Evolutionary conservation across 1,140 invertebrate genomes (phyloP).

Genomic region (Hesperophylax magnus): DNA sequence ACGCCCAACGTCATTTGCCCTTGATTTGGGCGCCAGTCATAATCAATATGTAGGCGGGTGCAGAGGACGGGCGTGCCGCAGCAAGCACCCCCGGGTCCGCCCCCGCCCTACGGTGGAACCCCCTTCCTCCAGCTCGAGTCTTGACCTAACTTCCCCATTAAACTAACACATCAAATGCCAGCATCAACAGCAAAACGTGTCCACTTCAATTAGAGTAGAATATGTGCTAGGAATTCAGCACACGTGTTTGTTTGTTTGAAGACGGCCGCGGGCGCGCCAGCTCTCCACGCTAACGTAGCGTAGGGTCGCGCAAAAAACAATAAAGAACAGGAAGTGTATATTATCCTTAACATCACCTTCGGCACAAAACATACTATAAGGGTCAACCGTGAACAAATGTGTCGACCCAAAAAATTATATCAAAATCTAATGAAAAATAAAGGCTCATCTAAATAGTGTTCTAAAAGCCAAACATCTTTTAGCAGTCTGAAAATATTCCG

Average conservation of each 20-base stretch:
- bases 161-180: slow-evolving; percentile 53
- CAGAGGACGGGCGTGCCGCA: slow-evolving; percentile 13
- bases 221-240: slow-evolving; percentile 54
- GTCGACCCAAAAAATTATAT: slow-evolving; percentile 42
- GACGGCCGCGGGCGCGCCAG: neutral
- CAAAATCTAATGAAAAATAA: slow-evolving; percentile 55
- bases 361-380: slow-evolving; percentile 42
- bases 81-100: neutral
- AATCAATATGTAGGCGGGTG: slow-evolving; percentile 12
- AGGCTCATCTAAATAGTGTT: slow-evolving; percentile 51
- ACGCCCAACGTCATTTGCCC: slow-evolving; percentile 33
- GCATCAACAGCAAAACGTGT: slow-evolving; percentile 51
- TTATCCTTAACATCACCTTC: slow-evolving; percentile 30
- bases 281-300: slow-evolving; percentile 18
- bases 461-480: slow-evolving; percentile 55
- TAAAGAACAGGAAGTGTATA: slow-evolving; percentile 43
- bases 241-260: slow-evolving; percentile 19
- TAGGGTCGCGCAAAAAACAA: slow-evolving; percentile 7
- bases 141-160: slow-evolving; percentile 41
- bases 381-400: slow-evolving; percentile 22
- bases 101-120: slow-evolving; percentile 1
- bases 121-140: slow-evolving; percentile 27
- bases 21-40: slow-evolving; percentile 22
- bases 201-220: slow-evolving; percentile 45
- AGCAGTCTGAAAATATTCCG: slow-evolving; percentile 49